phyloP scores from a whole-genome alignment of 1,140 invertebrate genomes.

The Nephila pilipes region DNA sequence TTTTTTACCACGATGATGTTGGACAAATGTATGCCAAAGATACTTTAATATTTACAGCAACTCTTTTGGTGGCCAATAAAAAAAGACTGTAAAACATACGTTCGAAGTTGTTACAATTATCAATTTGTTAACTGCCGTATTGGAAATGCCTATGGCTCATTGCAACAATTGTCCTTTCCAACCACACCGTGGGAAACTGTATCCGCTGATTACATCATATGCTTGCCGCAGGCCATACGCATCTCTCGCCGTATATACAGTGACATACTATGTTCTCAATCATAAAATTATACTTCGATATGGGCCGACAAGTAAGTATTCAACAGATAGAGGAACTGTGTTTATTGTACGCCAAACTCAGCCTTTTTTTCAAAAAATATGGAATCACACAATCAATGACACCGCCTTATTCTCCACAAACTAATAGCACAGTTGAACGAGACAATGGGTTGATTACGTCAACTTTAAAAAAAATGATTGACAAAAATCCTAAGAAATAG shows the following conservation, averaged over 20 bases:
- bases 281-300: constrained; percentile 18
- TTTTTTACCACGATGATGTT: neutral
- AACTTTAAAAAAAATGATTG: neutral
- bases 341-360: neutral
- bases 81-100: neutral
- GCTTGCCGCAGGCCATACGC: neutral
- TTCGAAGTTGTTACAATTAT: neutral
- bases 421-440: neutral
- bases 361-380: neutral
- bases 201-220: neutral
- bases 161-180: neutral
- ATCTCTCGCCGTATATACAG: neutral
- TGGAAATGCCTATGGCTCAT: neutral
- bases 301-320: neutral
- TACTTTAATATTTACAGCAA: neutral
- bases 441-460: neutral
- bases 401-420: neutral
- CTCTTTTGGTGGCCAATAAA: neutral
- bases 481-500: too few relatives aligned
- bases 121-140: neutral
- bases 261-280: neutral
- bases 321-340: neutral
- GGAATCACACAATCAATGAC: neutral
- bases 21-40: neutral
- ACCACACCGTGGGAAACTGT: neutral